phyloP scores from a whole-genome alignment of 2,113 vertebrate species.

The Halichoerus grypus region DNA sequence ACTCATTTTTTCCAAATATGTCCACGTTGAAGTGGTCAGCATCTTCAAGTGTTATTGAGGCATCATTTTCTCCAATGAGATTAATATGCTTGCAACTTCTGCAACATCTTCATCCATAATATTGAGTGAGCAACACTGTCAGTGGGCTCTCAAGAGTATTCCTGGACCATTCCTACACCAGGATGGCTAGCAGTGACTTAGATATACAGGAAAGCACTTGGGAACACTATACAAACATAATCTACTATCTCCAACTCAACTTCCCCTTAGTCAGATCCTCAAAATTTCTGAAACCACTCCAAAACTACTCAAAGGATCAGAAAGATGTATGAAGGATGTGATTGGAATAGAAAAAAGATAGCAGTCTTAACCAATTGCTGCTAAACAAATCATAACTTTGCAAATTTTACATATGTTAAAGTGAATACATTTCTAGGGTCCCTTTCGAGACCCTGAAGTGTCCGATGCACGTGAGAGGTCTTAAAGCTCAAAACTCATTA shows the following conservation, averaged over 20 bases:
- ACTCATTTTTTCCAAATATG: not conserved
- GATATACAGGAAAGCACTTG: not conserved
- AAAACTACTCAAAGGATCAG: not conserved
- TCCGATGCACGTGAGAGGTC: not conserved
- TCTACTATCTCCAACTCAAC: not conserved
- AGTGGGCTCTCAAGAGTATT: not conserved
- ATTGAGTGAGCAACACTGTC: not conserved
- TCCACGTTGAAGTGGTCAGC: not conserved
- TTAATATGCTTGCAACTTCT: not conserved
- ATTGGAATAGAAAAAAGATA: not conserved
- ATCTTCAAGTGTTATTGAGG: not conserved
- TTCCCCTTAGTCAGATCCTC: not conserved
- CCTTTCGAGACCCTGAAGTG: not conserved
- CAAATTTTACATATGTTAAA: not conserved
- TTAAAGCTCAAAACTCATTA: not conserved
- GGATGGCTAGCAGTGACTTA: not conserved
- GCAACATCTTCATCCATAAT: not conserved
- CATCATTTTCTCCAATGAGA: not conserved
- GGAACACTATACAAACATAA: not conserved
- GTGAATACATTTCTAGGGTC: not conserved
- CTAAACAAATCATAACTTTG: not conserved
- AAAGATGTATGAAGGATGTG: not conserved
- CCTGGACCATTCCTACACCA: not conserved
- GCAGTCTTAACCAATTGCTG: not conserved
- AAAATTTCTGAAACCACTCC: not conserved